Base-by-base conservation (phyloP, 2,797 vertebrate species). In the Nannoperca obscura region DNA sequence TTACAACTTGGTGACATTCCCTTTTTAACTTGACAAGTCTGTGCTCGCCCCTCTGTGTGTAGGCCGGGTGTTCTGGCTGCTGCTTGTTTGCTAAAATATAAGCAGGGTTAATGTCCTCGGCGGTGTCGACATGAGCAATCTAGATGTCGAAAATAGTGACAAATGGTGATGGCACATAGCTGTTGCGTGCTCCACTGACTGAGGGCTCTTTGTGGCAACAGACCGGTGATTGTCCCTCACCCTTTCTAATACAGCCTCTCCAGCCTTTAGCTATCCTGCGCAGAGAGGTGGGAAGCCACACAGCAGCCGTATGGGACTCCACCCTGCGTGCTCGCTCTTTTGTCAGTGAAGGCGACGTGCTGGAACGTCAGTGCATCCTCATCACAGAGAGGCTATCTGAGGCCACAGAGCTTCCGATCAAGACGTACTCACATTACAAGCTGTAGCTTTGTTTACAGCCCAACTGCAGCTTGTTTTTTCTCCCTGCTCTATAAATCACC, bases 1-100 rank as follows among this genome's bases (percentile, higher is more conserved):
- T 96, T 95, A 95, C 94, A 91, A 83, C 93, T 93, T 91, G 87
- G 93, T 93, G 94, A 95, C 94, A 94, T 95, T 96, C 94, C 91
- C 94, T 92, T 95, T 95, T 94, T 91, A 94, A 93, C 92, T 90
- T 92, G 90, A 90, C 94, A 93, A 90, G 94, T 93, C 90, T 81
- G 71, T 22, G 72, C 93, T 89, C 61, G 91, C 90, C 82, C 72
- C 74, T 82, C 80, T 83, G 88, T 86, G 86, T 73, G 86, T 73
- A 67, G 87, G 88, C 87, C 63, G 87, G 79, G 68, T 82, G 84
- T 59, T 84, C 75, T 72, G 78, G 71, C 83, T 83, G 86, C 74
- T 63, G 47, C 80, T 68, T 57, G 53, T 72, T 71, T 34, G 64
- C 74, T 83, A 52, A 89, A 90, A 88, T 87, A 62, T 60, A 83